phyloP scores from a whole-genome alignment of 2,888 invertebrate species.

The Sesamia inferens region DNA sequence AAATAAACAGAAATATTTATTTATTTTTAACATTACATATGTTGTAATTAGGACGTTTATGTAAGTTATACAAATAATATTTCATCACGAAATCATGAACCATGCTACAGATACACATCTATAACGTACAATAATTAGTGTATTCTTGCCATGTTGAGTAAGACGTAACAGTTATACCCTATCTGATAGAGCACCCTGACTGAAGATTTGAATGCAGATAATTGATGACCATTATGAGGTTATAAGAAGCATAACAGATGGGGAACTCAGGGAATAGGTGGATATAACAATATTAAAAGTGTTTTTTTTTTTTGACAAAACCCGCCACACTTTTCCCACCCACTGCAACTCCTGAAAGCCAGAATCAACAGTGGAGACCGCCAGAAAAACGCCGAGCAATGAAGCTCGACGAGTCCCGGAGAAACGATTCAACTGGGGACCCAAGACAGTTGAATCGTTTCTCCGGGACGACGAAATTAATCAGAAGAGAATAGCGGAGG shows the following conservation, averaged over 20 bases:
- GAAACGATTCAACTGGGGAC: too few relatives aligned
- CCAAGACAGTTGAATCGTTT: too few relatives aligned
- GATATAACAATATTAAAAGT: too few relatives aligned
- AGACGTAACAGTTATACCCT: constrained; percentile 16
- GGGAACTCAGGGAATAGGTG: not conserved
- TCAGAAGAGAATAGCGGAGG: too few relatives aligned
- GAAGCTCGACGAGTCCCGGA: too few relatives aligned
- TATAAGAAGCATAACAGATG: not conserved
- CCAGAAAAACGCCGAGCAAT: too few relatives aligned
- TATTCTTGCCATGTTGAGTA: constrained; percentile 48
- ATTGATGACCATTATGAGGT: constrained; percentile 16
- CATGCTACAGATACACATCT: constrained; percentile 44
- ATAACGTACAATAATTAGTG: constrained; percentile 49
- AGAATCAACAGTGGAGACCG: too few relatives aligned
- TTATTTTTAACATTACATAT: not conserved
- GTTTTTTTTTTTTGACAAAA: too few relatives aligned
- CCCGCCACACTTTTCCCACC: too few relatives aligned
- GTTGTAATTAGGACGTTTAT: constrained; percentile 9
- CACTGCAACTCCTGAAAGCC: too few relatives aligned
- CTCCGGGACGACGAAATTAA: too few relatives aligned
- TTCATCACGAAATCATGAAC: constrained; percentile 46
- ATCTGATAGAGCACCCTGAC: constrained; percentile 32
- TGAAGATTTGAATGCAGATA: constrained; percentile 24
- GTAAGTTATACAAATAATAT: constrained; percentile 32
- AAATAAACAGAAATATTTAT: not conserved